A percentile compares a stretch with the other conserved stretches of the same genome.
Conservation (phyloP, 1,140 invertebrate species). For the Drosophila oshimai region DNA sequence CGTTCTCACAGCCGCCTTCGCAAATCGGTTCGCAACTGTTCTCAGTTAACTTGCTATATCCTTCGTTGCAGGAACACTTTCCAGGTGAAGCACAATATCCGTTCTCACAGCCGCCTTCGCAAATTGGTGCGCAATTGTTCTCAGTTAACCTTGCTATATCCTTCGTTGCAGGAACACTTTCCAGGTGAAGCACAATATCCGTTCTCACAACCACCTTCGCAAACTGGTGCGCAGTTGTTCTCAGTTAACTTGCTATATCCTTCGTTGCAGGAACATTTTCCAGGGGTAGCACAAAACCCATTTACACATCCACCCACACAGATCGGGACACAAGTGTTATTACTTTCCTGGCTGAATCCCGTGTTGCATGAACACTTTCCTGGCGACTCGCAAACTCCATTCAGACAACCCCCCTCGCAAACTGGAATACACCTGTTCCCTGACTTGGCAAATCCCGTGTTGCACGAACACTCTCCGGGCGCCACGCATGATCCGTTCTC, state of each 20-base stretch:
- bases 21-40: slow-evolving; percentile 12
- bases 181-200: slow-evolving; percentile 3
- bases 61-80: slow-evolving; percentile 1
- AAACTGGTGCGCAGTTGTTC: slow-evolving; percentile 7
- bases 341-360: slow-evolving; percentile 10
- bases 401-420: slow-evolving; percentile 5
- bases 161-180: slow-evolving; percentile 13
- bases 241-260: slow-evolving; percentile 1
- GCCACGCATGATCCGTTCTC: slow-evolving; percentile 8
- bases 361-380: slow-evolving; percentile 12
- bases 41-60: not conserved
- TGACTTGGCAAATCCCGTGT: not conserved
- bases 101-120: slow-evolving; percentile 1
- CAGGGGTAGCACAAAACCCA: not conserved
- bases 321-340: not conserved
- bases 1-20: slow-evolving; percentile 15
- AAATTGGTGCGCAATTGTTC: slow-evolving; percentile 1
- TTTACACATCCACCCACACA: slow-evolving; percentile 5
- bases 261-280: not conserved
- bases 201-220: slow-evolving; percentile 14
- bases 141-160: no score
- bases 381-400: slow-evolving; percentile 3
- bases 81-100: slow-evolving; percentile 3
- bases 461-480: slow-evolving; percentile 7
- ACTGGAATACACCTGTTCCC: not conserved